Conservation (phyloP, 2,888 invertebrate genomes). For the Nomada hirtipes region DNA sequence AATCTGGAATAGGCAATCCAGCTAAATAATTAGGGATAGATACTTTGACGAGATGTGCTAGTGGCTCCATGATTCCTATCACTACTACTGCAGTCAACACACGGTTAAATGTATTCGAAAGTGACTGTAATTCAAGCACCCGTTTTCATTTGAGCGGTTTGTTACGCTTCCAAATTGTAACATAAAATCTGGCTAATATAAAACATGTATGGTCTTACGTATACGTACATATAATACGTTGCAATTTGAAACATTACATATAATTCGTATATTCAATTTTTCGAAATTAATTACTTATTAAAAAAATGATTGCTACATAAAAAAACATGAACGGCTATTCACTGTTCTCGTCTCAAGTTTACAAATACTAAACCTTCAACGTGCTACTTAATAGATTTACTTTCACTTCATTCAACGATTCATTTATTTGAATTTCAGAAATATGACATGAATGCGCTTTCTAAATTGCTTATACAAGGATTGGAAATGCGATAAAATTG, state of each 20-base stretch:
- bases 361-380: background rate
- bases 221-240: background rate
- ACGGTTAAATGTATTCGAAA: slow-evolving; percentile 19
- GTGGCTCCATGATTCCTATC: slow-evolving; percentile 88
- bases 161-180: background rate
- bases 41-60: slow-evolving; percentile 91
- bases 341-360: background rate
- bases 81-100: slow-evolving; percentile 70
- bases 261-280: background rate
- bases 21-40: slow-evolving; percentile 94
- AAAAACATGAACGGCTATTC: background rate
- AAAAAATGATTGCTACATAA: background rate
- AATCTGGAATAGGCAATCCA: slow-evolving; percentile 93
- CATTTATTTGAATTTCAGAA: background rate
- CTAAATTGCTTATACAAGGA: background rate
- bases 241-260: background rate
- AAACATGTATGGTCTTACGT: no score
- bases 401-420: background rate
- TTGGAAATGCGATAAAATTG: background rate
- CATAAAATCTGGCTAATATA: background rate
- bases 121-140: background rate
- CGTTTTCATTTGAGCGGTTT: background rate
- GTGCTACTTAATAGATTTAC: no score
- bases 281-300: background rate
- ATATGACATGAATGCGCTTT: background rate